phyloP scores from a whole-genome alignment of 2,888 invertebrate species.

The Spilarctia lutea region DNA sequence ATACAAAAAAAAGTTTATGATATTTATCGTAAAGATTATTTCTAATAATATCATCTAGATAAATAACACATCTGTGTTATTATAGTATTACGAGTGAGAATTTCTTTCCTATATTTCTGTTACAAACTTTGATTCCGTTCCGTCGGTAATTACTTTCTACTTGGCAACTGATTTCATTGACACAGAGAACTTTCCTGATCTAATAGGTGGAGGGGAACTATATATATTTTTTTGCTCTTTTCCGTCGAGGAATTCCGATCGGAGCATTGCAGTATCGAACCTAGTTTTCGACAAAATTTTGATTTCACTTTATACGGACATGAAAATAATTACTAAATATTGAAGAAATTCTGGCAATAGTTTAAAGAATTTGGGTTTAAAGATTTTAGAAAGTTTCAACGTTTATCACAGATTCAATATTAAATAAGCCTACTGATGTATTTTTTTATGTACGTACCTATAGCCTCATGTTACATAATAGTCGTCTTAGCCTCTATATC shows the following conservation, averaged over 20 bases:
- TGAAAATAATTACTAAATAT: background rate
- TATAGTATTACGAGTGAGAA: slow-evolving; percentile 48
- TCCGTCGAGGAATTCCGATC: background rate
- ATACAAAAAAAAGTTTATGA: background rate
- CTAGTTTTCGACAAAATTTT: background rate
- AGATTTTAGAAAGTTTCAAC: background rate
- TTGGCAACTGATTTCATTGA: slow-evolving; percentile 46
- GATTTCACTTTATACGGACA: background rate
- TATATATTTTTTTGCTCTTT: background rate
- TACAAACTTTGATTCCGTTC: slow-evolving; percentile 55
- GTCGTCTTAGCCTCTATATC: too few relatives aligned
- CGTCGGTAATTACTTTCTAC: slow-evolving; percentile 53
- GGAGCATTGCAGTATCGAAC: background rate
- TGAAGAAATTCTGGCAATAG: background rate
- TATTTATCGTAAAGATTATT: background rate
- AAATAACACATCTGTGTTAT: slow-evolving; percentile 2
- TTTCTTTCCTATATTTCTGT: slow-evolving; percentile 61
- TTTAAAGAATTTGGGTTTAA: background rate
- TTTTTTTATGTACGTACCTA: too few relatives aligned
- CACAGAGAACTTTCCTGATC: slow-evolving; percentile 32
- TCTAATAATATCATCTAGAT: background rate
- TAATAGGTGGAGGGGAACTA: slow-evolving; percentile 7
- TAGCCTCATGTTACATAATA: too few relatives aligned
- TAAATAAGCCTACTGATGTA: too few relatives aligned
- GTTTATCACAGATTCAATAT: too few relatives aligned